These are phyloP conservation scores for Caradrina kadenii DNA, from an alignment of 2,888 invertebrate genomes.

Conservation along the genomic window DNA sequence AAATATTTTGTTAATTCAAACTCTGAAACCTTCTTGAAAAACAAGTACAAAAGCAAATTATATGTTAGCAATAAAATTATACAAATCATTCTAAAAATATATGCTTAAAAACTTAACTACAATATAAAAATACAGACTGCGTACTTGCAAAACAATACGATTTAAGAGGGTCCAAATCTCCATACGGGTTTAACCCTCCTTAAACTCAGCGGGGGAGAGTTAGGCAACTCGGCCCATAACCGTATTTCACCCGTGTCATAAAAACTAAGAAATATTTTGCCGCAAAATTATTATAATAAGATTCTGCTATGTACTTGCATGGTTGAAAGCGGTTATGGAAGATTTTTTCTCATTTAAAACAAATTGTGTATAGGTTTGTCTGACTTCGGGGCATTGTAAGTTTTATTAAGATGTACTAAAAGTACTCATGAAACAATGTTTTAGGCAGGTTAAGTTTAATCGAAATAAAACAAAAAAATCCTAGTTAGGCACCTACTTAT, in stretches of 20 bases:
- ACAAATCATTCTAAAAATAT: neutral
- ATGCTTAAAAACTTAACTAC: slow-evolving; percentile 39
- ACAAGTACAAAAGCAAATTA: neutral
- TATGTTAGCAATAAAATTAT: neutral
- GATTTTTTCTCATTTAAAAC: slow-evolving; percentile 28
- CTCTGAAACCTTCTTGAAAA: too few species aligned
- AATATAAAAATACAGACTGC: slow-evolving; percentile 53
- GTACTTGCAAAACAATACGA: slow-evolving; percentile 73
- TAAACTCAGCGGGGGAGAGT: slow-evolving; percentile 70
- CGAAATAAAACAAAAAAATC: too few species aligned
- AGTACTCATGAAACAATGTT: neutral
- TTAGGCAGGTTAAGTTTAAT: too few species aligned
- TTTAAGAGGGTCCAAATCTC: slow-evolving; percentile 83
- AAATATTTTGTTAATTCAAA: too few species aligned
- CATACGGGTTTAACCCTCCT: slow-evolving; percentile 75
- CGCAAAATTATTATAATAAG: slow-evolving; percentile 81
- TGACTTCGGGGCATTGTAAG: neutral
- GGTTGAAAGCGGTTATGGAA: slow-evolving; percentile 12
- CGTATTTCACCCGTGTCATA: slow-evolving; percentile 85
- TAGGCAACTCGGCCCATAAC: slow-evolving; percentile 80
- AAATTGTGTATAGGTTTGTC: neutral
- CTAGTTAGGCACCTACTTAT: too few species aligned
- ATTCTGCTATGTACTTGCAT: slow-evolving; percentile 52
- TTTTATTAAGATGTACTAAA: neutral
- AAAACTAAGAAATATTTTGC: slow-evolving; percentile 85